Base-by-base conservation (phyloP, 2,113 vertebrate species). In the Perognathus longimembris region DNA sequence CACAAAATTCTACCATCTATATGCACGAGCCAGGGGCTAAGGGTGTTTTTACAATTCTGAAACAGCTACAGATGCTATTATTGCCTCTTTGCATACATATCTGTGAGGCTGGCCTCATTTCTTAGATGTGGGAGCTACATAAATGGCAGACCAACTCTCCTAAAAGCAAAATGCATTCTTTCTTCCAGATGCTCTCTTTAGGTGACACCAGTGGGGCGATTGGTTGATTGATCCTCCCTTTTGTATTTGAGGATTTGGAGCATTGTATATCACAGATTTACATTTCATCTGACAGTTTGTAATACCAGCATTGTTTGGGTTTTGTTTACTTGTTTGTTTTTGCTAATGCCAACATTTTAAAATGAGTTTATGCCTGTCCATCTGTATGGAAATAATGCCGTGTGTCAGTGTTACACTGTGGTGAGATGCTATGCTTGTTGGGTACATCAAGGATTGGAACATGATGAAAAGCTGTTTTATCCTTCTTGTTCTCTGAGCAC, bases 1-100 rank as follows among this genome's bases (percentile, higher is more conserved):
- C 73, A 42, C n/a, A 30, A 96, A 95, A 95, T 95, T 85, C 45
- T n/a, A 93, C 61, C 50, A 95, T 95, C 76, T 96, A 34, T 78
- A 81, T 91, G 95, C 76, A 91, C 77, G 87, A 81, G 90, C 95
- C 90, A 73, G 86, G 34, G 88, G 95, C 94, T 74, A 88, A 76
- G 75, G 94, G 61, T 77, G 78, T 67, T 88, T 92, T 90, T 70
- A 92, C 24, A 90, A 80, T 80, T 69, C n/a, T 28, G 40, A 96
- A 94, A 84, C 40, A 93, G 83, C 6, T 28, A 1, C 79, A 93
- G 94, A 92, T 92, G 85, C 36, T 88, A 69, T 94, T 74, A 87
- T 38, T 93, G 92, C 57, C 64, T 76, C 17, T 95, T 66, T 77
- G 75, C 71, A 64, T 90, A 73, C 24, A 3, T 59, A 54, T 92